phyloP scores from a whole-genome alignment of 1,140 invertebrate genomes.

The Drosophila nebulosa region DNA sequence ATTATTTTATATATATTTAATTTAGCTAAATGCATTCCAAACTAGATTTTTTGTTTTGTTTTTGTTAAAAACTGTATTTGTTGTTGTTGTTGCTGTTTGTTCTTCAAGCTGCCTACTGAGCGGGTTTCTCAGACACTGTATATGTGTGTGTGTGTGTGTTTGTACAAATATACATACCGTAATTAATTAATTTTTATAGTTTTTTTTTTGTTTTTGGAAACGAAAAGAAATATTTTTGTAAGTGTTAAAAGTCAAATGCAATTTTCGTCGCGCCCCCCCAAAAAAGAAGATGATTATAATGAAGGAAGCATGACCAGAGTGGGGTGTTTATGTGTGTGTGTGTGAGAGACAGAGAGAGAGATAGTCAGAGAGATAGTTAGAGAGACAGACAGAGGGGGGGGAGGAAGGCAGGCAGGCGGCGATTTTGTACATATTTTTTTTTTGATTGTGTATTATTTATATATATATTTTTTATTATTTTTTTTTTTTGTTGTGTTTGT shows the following conservation, averaged over 20 bases:
- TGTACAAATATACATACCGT: constrained; percentile 78
- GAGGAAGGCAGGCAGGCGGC: background rate
- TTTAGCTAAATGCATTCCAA: constrained; percentile 75
- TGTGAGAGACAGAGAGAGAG: background rate
- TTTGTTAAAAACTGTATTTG: constrained; percentile 21
- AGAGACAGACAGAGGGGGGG: background rate
- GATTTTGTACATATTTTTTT: background rate
- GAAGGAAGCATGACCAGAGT: background rate
- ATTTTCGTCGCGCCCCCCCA: background rate
- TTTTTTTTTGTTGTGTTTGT: constrained; percentile 1
- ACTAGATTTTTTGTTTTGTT: constrained; percentile 51
- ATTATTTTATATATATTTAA: constrained; percentile 39
- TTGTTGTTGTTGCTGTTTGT: constrained; percentile 9
- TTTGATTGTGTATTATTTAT: constrained; percentile 3
- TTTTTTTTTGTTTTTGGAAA: constrained; percentile 55
- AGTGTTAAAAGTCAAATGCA: background rate
- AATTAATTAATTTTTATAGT: constrained; percentile 57
- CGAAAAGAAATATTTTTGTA: constrained; percentile 42
- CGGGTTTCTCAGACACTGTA: constrained; percentile 63
- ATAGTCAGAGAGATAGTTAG: background rate
- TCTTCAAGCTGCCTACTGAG: constrained; percentile 45
- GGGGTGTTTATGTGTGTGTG: background rate
- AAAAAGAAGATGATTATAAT: background rate
- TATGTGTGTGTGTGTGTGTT: constrained; percentile 23
- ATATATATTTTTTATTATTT: background rate